Conservation (phyloP, 35 echinoderm and acorn worm genomes). For the Stichopus chloronotus region DNA sequence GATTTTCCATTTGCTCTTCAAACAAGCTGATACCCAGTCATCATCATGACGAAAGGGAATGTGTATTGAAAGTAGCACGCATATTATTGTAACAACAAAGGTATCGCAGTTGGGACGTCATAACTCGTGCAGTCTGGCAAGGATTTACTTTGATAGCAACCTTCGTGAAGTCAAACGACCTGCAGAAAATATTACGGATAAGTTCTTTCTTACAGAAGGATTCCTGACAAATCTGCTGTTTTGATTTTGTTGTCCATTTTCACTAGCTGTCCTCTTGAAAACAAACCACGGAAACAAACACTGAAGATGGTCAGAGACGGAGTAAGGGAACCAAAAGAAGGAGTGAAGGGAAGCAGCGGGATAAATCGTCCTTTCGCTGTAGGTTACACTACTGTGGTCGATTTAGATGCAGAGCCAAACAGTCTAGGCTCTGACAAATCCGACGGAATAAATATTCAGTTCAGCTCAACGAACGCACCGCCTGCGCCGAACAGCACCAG, state of each 20-base stretch:
- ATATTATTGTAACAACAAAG: background rate
- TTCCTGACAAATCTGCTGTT: background rate
- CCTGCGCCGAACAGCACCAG: background rate
- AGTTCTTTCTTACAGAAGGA: background rate
- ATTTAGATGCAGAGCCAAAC: constrained; percentile 28
- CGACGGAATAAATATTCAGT: constrained; percentile 16
- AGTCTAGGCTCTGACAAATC: constrained; percentile 47
- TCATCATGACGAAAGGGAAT: background rate
- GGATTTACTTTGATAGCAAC: background rate
- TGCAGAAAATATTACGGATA: background rate
- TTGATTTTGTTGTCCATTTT: background rate
- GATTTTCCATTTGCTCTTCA: background rate
- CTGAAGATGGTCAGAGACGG: constrained; percentile 18
- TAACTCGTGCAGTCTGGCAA: background rate
- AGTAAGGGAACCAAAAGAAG: constrained; percentile 41
- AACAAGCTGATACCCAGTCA: background rate
- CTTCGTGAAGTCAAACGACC: background rate
- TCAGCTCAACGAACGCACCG: background rate
- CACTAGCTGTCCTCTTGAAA: background rate
- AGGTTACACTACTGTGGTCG: constrained; percentile 25
- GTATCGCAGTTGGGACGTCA: too few relatives aligned
- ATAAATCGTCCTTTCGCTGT: background rate
- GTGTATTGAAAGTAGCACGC: background rate
- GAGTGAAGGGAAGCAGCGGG: background rate
- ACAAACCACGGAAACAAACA: background rate